Evolutionary conservation across 2,888 invertebrate species (phyloP).

Genomic region (Phania funesta): DNA sequence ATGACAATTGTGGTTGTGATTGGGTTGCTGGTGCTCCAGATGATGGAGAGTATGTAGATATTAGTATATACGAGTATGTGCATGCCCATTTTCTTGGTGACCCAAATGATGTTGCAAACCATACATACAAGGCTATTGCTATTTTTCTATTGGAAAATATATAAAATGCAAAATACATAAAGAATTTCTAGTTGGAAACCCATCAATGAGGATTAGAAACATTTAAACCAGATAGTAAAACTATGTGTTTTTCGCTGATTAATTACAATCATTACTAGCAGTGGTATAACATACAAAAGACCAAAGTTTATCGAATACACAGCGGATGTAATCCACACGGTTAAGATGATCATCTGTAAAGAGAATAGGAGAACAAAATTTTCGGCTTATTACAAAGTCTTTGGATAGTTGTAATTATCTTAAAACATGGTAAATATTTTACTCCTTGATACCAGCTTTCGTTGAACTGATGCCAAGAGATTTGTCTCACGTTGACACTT

Average conservation of each 20-base stretch:
- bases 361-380: background rate
- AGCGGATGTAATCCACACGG: conserved; percentile 91
- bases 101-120: conserved; percentile 83
- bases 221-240: background rate
- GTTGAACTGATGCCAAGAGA: too few species aligned
- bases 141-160: conserved; percentile 92
- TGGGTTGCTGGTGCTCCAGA: too few species aligned
- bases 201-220: background rate
- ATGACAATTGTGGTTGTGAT: conserved; percentile 46
- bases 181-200: too few species aligned
- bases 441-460: too few species aligned
- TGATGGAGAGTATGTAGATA: conserved; percentile 76
- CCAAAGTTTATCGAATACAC: conserved; percentile 91
- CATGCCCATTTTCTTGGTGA: conserved; percentile 74
- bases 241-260: background rate
- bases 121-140: conserved; percentile 89
- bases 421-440: too few species aligned
- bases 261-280: conserved; percentile 89
- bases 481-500: too few species aligned
- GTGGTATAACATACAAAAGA: conserved; percentile 89
- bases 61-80: conserved; percentile 74
- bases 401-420: background rate
- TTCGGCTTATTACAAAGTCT: background rate
- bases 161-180: conserved; percentile 80
- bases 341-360: conserved; percentile 86